These are phyloP conservation scores for Halichoeres trimaculatus DNA, from an alignment of 2,113 vertebrate species.

Conservation along the genomic window DNA sequence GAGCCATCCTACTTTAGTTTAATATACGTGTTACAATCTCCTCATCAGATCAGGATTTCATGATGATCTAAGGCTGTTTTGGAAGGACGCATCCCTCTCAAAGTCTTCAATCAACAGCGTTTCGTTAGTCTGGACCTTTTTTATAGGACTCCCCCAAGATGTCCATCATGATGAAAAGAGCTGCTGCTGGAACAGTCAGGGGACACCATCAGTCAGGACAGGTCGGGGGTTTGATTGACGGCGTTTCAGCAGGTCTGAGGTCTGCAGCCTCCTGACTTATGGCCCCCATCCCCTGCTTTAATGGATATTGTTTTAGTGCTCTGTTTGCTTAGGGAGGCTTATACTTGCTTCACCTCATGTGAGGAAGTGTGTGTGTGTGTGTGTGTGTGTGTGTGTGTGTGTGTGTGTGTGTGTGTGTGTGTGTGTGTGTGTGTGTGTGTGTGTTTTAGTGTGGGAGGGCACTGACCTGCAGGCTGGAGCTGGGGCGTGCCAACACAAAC, in stretches of 20 bases:
- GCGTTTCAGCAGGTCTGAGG: conserved; percentile 8
- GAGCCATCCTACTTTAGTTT: no score
- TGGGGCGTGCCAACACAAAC: conserved; percentile 65
- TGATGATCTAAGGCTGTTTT: no score
- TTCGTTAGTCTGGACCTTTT: no score
- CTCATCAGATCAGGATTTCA: no score
- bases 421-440: conserved; percentile 18
- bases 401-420: no score
- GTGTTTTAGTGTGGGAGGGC: background rate
- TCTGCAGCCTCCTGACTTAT: conserved; percentile 11
- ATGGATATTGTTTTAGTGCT: conserved; percentile 46
- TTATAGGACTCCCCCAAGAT: no score
- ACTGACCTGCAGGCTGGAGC: conserved; percentile 38
- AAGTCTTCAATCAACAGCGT: no score
- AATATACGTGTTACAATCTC: no score
- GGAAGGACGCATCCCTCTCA: no score
- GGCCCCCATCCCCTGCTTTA: conserved; percentile 10
- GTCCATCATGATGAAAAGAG: no score
- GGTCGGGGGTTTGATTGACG: conserved; percentile 16
- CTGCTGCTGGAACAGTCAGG: no score
- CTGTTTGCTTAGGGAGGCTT: conserved; percentile 25
- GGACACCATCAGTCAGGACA: background rate
- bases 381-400: conserved; percentile 2
- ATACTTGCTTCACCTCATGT: conserved; percentile 25
- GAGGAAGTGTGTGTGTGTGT: conserved; percentile 20